Percentiles rank a stretch among this genome's conserved stretches.
These are phyloP conservation scores for Tapirus terrestris DNA, from an alignment of 2,113 vertebrate genomes.

Conservation along the genomic window DNA sequence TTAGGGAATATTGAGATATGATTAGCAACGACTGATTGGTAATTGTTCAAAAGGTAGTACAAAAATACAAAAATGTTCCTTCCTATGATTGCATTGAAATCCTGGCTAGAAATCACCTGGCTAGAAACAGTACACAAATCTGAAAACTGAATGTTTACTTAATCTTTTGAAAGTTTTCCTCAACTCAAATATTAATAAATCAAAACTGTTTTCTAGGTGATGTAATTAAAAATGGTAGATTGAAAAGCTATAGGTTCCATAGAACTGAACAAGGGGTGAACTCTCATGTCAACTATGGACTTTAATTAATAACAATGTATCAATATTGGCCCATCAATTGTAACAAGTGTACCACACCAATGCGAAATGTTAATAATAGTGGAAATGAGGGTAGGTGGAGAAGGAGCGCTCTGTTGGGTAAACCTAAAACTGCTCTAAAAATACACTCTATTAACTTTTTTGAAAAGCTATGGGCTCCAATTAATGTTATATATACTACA, in stretches of 20 bases:
- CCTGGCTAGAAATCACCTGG: background rate
- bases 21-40: background rate
- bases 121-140: background rate
- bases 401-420: background rate
- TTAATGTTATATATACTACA: background rate
- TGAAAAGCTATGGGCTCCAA: background rate
- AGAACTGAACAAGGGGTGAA: background rate
- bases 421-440: background rate
- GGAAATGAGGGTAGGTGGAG: background rate
- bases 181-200: background rate
- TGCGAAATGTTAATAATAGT: background rate
- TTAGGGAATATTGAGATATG: background rate
- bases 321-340: background rate
- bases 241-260: background rate
- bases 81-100: background rate
- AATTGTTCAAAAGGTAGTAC: background rate
- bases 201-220: background rate
- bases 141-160: background rate
- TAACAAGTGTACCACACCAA: background rate
- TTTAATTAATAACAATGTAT: background rate
- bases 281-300: background rate
- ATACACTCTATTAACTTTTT: background rate
- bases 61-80: background rate
- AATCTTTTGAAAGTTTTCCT: constrained; percentile 10
- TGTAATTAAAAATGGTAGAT: background rate